Conservation (phyloP, 2,888 invertebrate genomes). For the Drosophila falleni region DNA sequence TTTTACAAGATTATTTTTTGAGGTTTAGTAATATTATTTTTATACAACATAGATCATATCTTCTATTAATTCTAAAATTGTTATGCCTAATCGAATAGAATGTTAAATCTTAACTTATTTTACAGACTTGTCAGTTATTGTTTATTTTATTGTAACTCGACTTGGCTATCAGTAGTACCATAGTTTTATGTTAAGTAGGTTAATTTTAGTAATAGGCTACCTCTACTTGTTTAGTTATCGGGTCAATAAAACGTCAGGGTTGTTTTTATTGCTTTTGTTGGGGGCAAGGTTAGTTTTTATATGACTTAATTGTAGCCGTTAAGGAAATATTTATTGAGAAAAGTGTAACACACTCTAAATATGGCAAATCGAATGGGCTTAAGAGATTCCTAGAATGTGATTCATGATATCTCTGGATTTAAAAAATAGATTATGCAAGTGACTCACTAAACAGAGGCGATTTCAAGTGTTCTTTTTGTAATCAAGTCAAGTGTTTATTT, state of each 20-base stretch:
- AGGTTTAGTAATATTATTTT: too few species aligned
- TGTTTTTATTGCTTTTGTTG: neutral
- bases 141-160: too few species aligned
- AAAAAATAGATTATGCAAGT: neutral
- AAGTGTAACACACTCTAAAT: neutral
- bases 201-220: neutral
- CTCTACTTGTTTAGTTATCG: neutral
- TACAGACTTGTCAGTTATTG: too few species aligned
- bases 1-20: too few species aligned
- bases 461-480: conserved; percentile 2
- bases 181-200: neutral
- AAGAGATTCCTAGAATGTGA: conserved; percentile 14
- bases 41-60: too few species aligned
- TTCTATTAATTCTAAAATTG: too few species aligned
- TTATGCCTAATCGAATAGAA: too few species aligned
- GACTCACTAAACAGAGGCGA: conserved; percentile 1
- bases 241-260: neutral
- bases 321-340: neutral
- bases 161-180: neutral
- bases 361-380: neutral
- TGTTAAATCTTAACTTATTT: too few species aligned
- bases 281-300: neutral
- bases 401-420: conserved; percentile 1
- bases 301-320: neutral
- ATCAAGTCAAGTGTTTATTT: conserved; percentile 24